Conservation (phyloP, 2,888 invertebrate genomes). For the Eupithecia tripunctaria region DNA sequence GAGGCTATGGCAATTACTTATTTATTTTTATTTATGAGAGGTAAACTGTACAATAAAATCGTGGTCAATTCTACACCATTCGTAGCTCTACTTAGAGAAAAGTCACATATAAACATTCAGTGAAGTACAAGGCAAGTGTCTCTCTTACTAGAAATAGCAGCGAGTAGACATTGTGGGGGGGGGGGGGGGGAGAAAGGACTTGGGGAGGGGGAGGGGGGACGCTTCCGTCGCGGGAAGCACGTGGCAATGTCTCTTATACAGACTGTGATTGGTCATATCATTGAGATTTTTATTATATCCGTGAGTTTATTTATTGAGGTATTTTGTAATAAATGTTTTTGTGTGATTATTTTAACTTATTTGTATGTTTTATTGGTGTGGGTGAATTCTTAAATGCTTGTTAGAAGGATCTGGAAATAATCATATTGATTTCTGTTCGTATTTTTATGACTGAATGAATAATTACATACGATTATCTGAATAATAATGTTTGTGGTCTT, state of each 20-base stretch:
- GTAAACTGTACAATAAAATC: not conserved
- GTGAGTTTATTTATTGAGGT: conserved; percentile 17
- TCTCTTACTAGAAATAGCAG: conserved; percentile 73
- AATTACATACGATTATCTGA: no score
- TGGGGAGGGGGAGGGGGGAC: conserved; percentile 44
- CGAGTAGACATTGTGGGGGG: conserved; percentile 55
- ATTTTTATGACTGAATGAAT: not conserved
- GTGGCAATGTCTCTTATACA: conserved; percentile 59
- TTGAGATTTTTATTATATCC: conserved; percentile 35
- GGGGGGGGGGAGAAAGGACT: conserved; percentile 37
- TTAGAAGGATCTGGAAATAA: not conserved
- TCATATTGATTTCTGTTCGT: not conserved
- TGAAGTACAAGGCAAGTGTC: conserved; percentile 77
- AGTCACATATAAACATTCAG: conserved; percentile 67
- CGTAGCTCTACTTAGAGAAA: conserved; percentile 55
- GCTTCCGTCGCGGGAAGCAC: conserved; percentile 70
- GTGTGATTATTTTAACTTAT: not conserved
- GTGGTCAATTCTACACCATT: conserved; percentile 42
- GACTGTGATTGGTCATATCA: conserved; percentile 45
- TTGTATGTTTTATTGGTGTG: not conserved
- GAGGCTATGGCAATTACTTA: no score
- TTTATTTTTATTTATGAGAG: no score
- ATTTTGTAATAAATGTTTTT: conserved; percentile 3
- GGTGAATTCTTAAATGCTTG: not conserved
- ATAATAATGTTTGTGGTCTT: not conserved